A percentile compares a stretch with the other conserved stretches of the same genome.
phyloP scores from a whole-genome alignment of 2,797 vertebrate species.

The Sibirionetta formosa region DNA sequence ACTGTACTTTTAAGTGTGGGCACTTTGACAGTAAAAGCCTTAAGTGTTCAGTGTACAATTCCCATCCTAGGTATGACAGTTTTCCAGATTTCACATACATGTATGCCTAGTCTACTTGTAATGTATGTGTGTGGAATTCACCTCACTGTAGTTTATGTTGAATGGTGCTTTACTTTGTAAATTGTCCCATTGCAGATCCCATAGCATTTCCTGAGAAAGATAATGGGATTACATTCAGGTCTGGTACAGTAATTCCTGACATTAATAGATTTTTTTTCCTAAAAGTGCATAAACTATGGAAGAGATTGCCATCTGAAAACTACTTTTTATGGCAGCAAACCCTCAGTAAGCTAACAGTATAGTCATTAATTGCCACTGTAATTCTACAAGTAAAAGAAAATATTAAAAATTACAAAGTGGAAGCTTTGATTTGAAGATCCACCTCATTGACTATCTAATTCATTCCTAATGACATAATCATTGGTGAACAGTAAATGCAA shows the following conservation, averaged over 20 bases:
- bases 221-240: not conserved
- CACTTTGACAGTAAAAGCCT: not conserved
- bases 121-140: not conserved
- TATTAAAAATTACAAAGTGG: conserved; percentile 73
- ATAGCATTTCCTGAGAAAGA: not conserved
- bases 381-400: conserved; percentile 75
- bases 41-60: not conserved
- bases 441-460: conserved; percentile 82
- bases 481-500: conserved; percentile 81
- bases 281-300: not conserved
- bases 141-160: not conserved
- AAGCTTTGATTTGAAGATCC: conserved; percentile 79
- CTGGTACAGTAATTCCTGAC: conserved; percentile 1
- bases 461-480: conserved; percentile 83
- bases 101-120: not conserved
- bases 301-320: not conserved
- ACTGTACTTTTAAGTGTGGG: not conserved
- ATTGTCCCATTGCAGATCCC: not conserved
- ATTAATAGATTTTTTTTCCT: not conserved
- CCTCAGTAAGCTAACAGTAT: conserved; percentile 28
- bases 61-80: not conserved
- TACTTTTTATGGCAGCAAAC: conserved; percentile 44
- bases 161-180: not conserved
- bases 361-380: conserved; percentile 49
- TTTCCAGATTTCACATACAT: not conserved